phyloP scores from a whole-genome alignment of 2,797 vertebrate genomes.

The Chaunax sp. region DNA sequence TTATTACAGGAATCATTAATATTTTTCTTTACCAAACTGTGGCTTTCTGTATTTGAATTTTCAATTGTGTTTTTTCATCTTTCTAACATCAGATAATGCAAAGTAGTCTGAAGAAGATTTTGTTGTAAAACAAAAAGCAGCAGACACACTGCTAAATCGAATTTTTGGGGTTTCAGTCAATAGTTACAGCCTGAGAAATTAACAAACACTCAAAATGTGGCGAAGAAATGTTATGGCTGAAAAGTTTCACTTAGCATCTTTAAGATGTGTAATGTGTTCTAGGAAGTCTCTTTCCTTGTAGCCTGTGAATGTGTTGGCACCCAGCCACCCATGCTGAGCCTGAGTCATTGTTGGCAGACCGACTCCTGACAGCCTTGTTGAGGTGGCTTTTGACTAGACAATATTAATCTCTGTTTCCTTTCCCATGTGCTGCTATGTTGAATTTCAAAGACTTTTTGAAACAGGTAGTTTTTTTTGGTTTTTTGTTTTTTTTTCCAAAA shows the following conservation, averaged over 20 bases:
- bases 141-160: too few species aligned
- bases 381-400: constrained; percentile 59
- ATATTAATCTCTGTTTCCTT: constrained; percentile 51
- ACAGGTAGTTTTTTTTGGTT: background rate
- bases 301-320: constrained; percentile 59
- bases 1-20: too few species aligned
- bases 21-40: too few species aligned
- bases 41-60: too few species aligned
- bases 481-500: background rate
- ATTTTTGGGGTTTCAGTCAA: too few species aligned
- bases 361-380: constrained; percentile 53
- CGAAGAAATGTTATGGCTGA: background rate
- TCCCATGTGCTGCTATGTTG: constrained; percentile 31
- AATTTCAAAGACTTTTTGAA: constrained; percentile 25
- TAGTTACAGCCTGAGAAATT: background rate
- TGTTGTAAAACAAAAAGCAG: too few species aligned
- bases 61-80: too few species aligned
- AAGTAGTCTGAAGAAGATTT: too few species aligned
- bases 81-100: too few species aligned
- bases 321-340: constrained; percentile 50
- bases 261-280: constrained; percentile 8
- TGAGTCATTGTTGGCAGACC: constrained; percentile 66
- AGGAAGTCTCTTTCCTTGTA: constrained; percentile 46
- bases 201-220: background rate
- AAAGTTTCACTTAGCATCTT: constrained; percentile 1